These are phyloP conservation scores for Phyllotis vaccarum DNA, from an alignment of 2,797 vertebrate genomes.

Conservation along the genomic window DNA sequence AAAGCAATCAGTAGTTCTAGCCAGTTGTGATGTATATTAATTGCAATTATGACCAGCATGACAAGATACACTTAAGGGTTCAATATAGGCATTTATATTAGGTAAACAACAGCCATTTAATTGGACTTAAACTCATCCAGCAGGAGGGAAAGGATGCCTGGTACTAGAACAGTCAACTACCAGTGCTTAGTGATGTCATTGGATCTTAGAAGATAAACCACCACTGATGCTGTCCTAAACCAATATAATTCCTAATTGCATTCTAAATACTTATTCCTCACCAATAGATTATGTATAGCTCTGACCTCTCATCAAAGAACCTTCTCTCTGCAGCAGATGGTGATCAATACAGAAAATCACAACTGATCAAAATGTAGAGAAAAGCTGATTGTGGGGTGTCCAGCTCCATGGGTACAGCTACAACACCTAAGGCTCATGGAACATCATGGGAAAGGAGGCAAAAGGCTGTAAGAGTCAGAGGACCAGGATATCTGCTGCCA, in stretches of 20 bases:
- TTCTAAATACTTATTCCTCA: not conserved
- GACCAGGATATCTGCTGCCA: not conserved
- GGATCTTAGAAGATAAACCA: not conserved
- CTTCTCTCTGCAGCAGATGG: not conserved
- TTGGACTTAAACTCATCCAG: no score
- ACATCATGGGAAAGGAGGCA: not conserved
- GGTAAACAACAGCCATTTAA: not conserved
- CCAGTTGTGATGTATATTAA: not conserved
- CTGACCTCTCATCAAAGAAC: not conserved
- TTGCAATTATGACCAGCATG: not conserved
- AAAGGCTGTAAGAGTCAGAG: not conserved
- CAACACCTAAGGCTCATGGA: not conserved
- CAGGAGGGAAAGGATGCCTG: not conserved
- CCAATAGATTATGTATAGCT: not conserved
- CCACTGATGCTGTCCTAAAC: not conserved
- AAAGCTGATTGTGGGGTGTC: no score
- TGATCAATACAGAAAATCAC: not conserved
- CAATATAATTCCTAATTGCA: not conserved
- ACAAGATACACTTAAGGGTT: not conserved
- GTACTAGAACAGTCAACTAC: not conserved
- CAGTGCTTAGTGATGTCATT: not conserved
- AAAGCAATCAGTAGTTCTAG: not conserved
- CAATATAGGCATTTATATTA: not conserved
- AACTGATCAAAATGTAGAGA: not conserved
- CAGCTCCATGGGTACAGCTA: not conserved